Evolutionary conservation across 1,140 invertebrate species (phyloP).

Genomic region (Riptortus pedestris): DNA sequence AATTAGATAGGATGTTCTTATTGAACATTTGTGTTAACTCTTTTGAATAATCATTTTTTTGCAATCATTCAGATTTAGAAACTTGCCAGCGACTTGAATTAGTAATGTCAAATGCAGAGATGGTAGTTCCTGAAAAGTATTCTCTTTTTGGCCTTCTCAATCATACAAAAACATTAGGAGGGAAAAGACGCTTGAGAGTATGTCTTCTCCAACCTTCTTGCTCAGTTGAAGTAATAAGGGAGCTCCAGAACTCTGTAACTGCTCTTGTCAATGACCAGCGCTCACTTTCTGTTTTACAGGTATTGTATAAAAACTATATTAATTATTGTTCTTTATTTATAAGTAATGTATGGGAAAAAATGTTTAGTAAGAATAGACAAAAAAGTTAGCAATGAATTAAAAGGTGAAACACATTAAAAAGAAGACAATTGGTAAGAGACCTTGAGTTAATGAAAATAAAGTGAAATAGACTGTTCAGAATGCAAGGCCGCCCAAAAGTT

Average conservation of each 20-base stretch:
- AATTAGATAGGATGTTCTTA: no score
- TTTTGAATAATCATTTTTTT: no score
- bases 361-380: no score
- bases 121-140: constrained; percentile 38
- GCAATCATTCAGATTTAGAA: constrained; percentile 53
- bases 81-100: constrained; percentile 63
- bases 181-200: constrained; percentile 61
- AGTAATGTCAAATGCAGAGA: constrained; percentile 45
- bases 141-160: constrained; percentile 66
- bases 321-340: no score
- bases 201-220: constrained; percentile 72
- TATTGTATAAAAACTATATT: constrained; percentile 30
- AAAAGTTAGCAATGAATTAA: no score
- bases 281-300: constrained; percentile 45
- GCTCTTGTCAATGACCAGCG: constrained; percentile 58
- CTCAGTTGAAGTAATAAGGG: constrained; percentile 50
- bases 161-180: constrained; percentile 65
- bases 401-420: no score
- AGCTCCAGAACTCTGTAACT: constrained; percentile 57
- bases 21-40: no score
- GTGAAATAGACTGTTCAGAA: no score
- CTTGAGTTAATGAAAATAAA: no score
- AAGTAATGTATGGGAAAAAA: no score
- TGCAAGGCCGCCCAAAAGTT: no score
- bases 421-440: no score